Conservation (phyloP, 2,888 invertebrate genomes). For the Glaucopsyche alexis region DNA sequence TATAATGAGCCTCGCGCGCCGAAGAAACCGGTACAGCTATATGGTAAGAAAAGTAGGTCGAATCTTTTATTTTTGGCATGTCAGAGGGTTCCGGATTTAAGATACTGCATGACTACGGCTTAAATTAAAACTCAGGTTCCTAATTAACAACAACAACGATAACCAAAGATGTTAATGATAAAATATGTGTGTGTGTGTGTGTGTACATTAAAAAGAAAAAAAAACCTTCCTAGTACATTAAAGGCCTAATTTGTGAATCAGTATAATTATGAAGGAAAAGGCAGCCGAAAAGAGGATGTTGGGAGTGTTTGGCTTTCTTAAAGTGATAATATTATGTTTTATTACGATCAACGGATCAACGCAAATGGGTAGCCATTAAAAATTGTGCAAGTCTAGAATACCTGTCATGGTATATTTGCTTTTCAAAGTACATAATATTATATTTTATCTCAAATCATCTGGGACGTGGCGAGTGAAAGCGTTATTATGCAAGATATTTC, state of each 20-base stretch:
- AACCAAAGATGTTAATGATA: not conserved
- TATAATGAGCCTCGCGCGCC: constrained; percentile 90
- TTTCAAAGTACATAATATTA: not conserved
- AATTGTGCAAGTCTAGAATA: not conserved
- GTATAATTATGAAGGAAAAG: not conserved
- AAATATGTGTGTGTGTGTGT: not conserved
- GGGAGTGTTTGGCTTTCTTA: too few relatives aligned
- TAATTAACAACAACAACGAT: constrained; percentile 8
- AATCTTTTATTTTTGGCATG: constrained; percentile 38
- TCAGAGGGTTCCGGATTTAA: not conserved
- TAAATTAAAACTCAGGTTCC: not conserved
- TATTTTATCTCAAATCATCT: not conserved
- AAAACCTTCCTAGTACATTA: too few relatives aligned
- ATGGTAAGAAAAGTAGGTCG: constrained; percentile 85
- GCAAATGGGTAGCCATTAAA: not conserved
- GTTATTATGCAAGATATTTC: constrained; percentile 12
- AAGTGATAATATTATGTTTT: not conserved
- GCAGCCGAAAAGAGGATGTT: not conserved
- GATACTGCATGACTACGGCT: not conserved
- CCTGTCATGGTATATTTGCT: not conserved
- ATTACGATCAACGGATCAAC: not conserved
- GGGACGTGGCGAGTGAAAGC: not conserved
- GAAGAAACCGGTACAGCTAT: constrained; percentile 92
- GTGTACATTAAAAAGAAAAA: not conserved
- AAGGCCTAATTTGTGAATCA: not conserved